These are phyloP conservation scores for Elephantulus edwardii DNA, from an alignment of 2,113 vertebrate genomes.

Conservation along the genomic window DNA sequence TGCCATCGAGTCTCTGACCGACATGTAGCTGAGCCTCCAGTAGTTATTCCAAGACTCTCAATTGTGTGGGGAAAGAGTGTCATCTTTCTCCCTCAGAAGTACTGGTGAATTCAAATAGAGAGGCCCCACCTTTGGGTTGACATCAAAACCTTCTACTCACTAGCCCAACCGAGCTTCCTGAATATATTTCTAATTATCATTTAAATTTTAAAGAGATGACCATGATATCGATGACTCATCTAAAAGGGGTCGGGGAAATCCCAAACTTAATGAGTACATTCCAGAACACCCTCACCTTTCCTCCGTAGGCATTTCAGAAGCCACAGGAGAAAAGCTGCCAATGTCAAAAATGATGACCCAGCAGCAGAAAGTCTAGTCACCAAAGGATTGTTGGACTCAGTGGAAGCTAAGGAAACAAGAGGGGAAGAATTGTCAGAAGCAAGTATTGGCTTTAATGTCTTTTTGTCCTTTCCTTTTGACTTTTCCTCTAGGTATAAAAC, in stretches of 20 bases:
- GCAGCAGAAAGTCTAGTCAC: constrained; percentile 4
- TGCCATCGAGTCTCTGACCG: too few relatives aligned
- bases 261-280: background rate
- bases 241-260: too few relatives aligned
- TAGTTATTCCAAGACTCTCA: too few relatives aligned
- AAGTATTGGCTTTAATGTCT: background rate
- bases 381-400: background rate
- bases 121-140: too few relatives aligned
- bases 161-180: too few relatives aligned
- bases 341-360: constrained; percentile 38
- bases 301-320: constrained; percentile 65
- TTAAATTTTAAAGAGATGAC: background rate
- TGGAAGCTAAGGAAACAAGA: background rate
- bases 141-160: too few relatives aligned
- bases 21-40: too few relatives aligned
- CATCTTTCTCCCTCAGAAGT: too few relatives aligned
- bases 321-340: constrained; percentile 55
- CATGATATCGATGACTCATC: background rate
- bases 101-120: too few relatives aligned
- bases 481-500: background rate
- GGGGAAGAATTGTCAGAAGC: rapidly evolving
- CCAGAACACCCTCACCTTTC: constrained; percentile 61
- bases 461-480: background rate
- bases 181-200: background rate
- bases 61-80: too few relatives aligned